Evolutionary conservation across 2,113 vertebrate species (phyloP), one percentile per base, ranked within the genome.

Genomic region (Egretta garzetta): DNA sequence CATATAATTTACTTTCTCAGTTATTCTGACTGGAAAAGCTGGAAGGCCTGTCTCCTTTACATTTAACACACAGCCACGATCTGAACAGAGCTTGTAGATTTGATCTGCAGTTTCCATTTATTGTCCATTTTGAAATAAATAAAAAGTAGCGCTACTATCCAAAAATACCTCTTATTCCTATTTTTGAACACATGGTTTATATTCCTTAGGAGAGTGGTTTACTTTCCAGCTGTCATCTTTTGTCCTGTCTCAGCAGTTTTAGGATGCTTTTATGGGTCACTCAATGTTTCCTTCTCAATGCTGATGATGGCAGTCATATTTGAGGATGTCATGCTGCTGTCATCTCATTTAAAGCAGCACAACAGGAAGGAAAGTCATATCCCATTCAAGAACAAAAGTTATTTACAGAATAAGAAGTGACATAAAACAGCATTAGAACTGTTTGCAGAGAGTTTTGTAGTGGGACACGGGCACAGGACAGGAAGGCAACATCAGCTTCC

Each of bases 1-100:
- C 84, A 55, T 74, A 90, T 75, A 93, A 94, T 96, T 96, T 96
- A 86, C 88, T 91, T 95, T 28, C 67, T 74, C 81, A 20, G 84
- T 86, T 91, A 58, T 49, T 97, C 79, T 68, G 52, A 14, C 82
- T 79, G 68, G 39, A 67, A 88, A 59, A 53, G n/a, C 86, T 93
- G 75, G 39, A 80, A 96, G 71, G 56, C 18, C 47, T 89, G 41
- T 75, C 58, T 12, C 88, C 64, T 73, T 85, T n/a, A 80, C 63
- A 12, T 67, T 45, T 83, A 91, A 88, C 16, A 6, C 73, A 76
- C 21, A 87, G 33, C 14, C 59, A 50, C 1, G 1, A 27, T 43
- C 74, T 70, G 49, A 92, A 66, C 4, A 35, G 70, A 73, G 67
- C 68, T 72, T 56, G 58, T 49, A 45, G 86, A 70, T 91, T 92